Evolutionary conservation across 2,888 invertebrate species (phyloP), one percentile per base, ranked within the genome.

Genomic region (Cheilosia vulpina): DNA sequence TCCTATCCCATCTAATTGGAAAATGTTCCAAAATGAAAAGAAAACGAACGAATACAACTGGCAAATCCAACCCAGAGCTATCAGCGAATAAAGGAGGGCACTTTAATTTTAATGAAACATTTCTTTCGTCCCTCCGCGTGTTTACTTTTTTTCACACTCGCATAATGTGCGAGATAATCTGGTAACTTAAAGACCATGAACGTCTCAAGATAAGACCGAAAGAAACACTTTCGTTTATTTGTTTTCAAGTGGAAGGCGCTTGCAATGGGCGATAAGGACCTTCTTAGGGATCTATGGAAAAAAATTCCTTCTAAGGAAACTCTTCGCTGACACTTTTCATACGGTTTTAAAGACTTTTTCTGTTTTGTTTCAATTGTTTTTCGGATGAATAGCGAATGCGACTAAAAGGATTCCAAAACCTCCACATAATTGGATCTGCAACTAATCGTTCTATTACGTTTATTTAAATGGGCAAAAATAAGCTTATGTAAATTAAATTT

Each of bases 31-130:
- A 9, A 53, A 53, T n/a, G 34, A 69, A 34, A 55, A 57, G 34
- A 69, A 13, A 34, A 50, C 17, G n/a, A 27, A 13, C 41, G 27
- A 60, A 58, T 50, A 58, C 63, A 78, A 71, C 55, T 69, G n/a
- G 55, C 55, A 31, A 38, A 65, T 34, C 31, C 50, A 41, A 38
- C 57, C 47, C 50, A 27, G 58, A 79, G 41, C 63, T 65, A 65
- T 71, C 71, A 19, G 50, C 57, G 71, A 68, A 65, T 71, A 72
- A 78, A 72, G 65, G 58, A 79, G 65, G 65, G 65, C 57, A 72
- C 72, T 79, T 72, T 71, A 71, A 72, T 79, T 79, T 79, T 58
- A 72, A 79, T 65, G 78, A 72, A 71, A 79, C 65, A 52, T 72
- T 78, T 43, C 43, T 45, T 60, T 31, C 19, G 31, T 17, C 19